Percentiles rank a stretch among this genome's conserved stretches.
phyloP scores from a whole-genome alignment of 2,888 invertebrate genomes.

The Hololepta plana region DNA sequence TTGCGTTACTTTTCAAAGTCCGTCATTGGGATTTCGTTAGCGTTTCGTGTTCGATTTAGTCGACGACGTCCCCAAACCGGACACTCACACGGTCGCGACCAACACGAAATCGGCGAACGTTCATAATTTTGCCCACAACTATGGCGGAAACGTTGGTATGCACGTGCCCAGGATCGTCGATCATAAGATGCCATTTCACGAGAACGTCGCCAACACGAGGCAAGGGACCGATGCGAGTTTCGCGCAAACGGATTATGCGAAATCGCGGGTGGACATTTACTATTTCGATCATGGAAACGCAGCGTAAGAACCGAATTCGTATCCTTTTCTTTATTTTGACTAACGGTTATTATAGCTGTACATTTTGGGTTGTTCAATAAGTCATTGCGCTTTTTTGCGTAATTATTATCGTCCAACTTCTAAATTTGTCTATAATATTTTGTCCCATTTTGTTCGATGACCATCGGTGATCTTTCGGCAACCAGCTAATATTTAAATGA shows the following conservation, averaged over 20 bases:
- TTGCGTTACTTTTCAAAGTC: too few relatives aligned
- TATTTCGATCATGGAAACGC: constrained; percentile 51
- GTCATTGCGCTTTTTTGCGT: too few relatives aligned
- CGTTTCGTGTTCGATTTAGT: constrained; percentile 24
- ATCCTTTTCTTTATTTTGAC: constrained; percentile 2
- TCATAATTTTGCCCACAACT: constrained; percentile 1
- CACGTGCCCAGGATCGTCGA: neutral
- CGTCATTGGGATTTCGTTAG: too few relatives aligned
- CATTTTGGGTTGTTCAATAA: too few relatives aligned
- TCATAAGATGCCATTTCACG: neutral
- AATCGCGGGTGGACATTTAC: constrained; percentile 40
- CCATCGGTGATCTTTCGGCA: too few relatives aligned
- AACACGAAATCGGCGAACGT: constrained; percentile 12
- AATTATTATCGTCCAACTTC: constrained; percentile 1
- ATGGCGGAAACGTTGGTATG: neutral
- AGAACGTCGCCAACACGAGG: too few relatives aligned
- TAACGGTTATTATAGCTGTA: too few relatives aligned
- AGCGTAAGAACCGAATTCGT: constrained; percentile 24
- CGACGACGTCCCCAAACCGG: constrained; percentile 17
- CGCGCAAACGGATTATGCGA: neutral
- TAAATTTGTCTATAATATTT: constrained; percentile 1
- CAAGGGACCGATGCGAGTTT: too few relatives aligned
- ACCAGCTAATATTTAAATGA: too few relatives aligned
- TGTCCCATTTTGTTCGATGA: neutral
- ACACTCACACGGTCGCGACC: constrained; percentile 13